Conservation (phyloP, 2,113 vertebrate species). For the Cynopterus brachyotis region DNA sequence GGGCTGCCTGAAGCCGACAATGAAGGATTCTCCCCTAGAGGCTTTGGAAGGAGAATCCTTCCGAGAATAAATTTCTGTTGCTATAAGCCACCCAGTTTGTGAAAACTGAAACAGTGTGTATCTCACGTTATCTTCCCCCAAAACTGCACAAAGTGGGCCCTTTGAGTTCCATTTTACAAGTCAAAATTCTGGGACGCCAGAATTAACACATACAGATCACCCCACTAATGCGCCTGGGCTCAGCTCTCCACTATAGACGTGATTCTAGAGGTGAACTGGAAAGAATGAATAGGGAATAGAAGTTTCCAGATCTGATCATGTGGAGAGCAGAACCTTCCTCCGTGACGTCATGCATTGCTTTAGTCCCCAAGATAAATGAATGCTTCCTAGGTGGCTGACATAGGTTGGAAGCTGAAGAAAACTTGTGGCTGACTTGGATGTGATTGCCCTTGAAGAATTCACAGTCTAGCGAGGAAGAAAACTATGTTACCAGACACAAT, state of each 20-base stretch:
- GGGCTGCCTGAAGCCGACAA: background rate
- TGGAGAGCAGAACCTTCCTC: background rate
- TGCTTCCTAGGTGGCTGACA: background rate
- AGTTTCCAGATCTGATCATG: background rate
- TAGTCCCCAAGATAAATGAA: background rate
- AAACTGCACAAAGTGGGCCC: background rate
- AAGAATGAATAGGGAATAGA: background rate
- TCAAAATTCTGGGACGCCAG: background rate
- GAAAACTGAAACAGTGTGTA: background rate
- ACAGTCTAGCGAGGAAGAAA: background rate
- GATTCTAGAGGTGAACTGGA: background rate
- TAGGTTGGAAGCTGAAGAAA: background rate
- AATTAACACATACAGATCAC: background rate
- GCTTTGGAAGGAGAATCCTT: background rate
- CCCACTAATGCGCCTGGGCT: background rate
- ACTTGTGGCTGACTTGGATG: background rate
- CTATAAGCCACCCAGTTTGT: background rate
- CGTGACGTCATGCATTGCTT: background rate
- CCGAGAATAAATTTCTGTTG: background rate
- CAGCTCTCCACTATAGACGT: background rate
- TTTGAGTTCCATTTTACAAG: background rate
- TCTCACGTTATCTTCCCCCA: background rate
- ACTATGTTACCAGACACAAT: background rate
- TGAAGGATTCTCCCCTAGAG: background rate
- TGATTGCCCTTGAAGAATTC: constrained; percentile 34